Evolutionary conservation across 2,113 vertebrate species (phyloP), one percentile per base, ranked within the genome.

Genomic region (Melospiza georgiana): DNA sequence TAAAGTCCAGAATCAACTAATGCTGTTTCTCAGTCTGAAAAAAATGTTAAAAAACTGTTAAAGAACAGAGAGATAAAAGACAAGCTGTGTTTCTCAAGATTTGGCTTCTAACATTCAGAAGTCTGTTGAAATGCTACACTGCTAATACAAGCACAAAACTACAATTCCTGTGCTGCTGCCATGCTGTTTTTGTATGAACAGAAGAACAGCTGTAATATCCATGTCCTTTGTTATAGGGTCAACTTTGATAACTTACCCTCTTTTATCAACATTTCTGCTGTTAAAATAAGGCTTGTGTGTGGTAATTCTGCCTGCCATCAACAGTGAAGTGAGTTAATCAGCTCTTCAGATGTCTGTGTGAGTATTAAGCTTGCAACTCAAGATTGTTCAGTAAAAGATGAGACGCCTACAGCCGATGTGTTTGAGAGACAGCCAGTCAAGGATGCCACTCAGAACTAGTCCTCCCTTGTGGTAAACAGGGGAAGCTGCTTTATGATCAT

Each of bases 321-420:
- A 35, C 27, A 69, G 25, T 17, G 27, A 73, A 61, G 28, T 4
- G 1, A 80, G 27, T 25, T 39, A 37, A 68, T 52, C 67, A 85
- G n/a, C 57, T 71, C 35, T 86, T 92, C 41, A 75, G 35, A 10
- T 35, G 41, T 15, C 67, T 19, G 5, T 6, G 5, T 30, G 20
- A 78, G 39, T 5, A 3, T n/a, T 62, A 44, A 89, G 39, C 20
- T 39, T 61, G 23, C 33, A 67, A 43, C 30, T 74, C 33, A 3
- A 2, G 10, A 39, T 49, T 87, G 67, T 67, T 77, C 76, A 52
- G 39, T 25, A 65, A n/a, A 69, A 67, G 24, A 39, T 0, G 1
- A 28, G 12, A 27, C 6, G 39, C 57, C 30, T 43, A 20, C 23
- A 28, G 27, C 1, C 0, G 0, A 5, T 48, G 52, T 16, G 12